Evolutionary conservation across 2,113 vertebrate genomes (phyloP), one percentile per base, ranked within the genome.

Genomic region (Puntigrus tetrazona): DNA sequence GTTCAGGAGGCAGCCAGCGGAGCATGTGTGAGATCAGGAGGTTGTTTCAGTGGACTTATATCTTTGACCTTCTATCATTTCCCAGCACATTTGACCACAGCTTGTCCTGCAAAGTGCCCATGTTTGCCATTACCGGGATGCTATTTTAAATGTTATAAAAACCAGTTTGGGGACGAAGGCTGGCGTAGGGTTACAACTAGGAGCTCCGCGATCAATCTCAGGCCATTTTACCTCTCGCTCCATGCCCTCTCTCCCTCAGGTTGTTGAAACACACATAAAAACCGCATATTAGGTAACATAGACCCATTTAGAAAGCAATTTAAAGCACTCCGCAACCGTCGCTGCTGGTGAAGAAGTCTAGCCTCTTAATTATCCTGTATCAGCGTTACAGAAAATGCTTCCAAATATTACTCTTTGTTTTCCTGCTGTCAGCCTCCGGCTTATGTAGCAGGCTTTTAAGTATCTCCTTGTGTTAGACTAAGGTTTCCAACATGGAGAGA

Each of bases 121-220:
- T 86, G 88, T 89, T 89, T 38, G 85, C 87, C 90, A 92, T 94
- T 94, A 92, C 88, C 18, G 73, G 0, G 85, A 86, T 92, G 90
- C 94, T 94, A 94, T 94, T 95, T 94, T 91, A 92, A 95, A 93
- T 92, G 91, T 90, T 89, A 91, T 92, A 91, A 92, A 93, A 94
- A 89, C 89, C 92, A 92, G 89, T 87, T 88, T 86, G 86, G 88
- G 85, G 92, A 89, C 89, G 88, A 92, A 84, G 90, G 89, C 87
- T 88, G 63, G 88, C 83, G 65, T 94, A 88, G 88, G 89, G 90
- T 94, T 95, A 93, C 94, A 89, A 78, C 90, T 87, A 90, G 89
- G 88, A 93, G 92, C 86, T 83, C 81, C 57, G 45, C 88, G 80
- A 95, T 94, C 94, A 94, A 95, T 95, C 93, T 89, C 61, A 59